Evolutionary conservation across 1,140 invertebrate genomes (phyloP).

Genomic region (Camponotus floridanus): DNA sequence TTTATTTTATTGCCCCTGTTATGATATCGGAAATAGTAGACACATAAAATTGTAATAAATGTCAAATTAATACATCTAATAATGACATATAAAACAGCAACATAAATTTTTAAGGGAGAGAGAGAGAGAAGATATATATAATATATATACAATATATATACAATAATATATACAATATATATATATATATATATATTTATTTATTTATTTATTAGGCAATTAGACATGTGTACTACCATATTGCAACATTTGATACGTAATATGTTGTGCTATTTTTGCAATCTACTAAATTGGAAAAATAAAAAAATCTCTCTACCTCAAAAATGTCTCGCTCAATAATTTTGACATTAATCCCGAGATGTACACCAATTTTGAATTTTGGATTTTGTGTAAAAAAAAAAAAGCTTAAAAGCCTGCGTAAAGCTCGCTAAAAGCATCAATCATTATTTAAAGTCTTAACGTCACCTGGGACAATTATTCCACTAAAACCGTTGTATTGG

Average conservation of each 20-base stretch:
- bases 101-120: constrained; percentile 11
- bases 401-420: neutral
- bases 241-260: neutral
- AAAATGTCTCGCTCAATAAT: neutral
- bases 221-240: too few relatives aligned
- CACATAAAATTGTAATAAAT: constrained; percentile 47
- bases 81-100: neutral
- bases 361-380: neutral
- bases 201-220: neutral
- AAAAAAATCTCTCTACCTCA: neutral
- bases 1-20: constrained; percentile 32
- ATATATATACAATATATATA: neutral
- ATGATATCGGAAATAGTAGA: neutral
- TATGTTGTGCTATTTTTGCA: neutral
- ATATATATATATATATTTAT: too few relatives aligned
- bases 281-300: neutral
- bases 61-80: constrained; percentile 31
- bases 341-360: constrained; percentile 12
- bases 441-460: neutral
- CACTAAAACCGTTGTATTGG: neutral
- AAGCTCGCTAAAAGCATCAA: neutral
- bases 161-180: neutral
- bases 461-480: neutral
- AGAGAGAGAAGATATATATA: too few relatives aligned
- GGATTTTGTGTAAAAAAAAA: neutral